A percentile compares a stretch with the other conserved stretches of the same genome.
Conservation (phyloP, 2,113 vertebrate species). For the Phaethon lepturus region DNA sequence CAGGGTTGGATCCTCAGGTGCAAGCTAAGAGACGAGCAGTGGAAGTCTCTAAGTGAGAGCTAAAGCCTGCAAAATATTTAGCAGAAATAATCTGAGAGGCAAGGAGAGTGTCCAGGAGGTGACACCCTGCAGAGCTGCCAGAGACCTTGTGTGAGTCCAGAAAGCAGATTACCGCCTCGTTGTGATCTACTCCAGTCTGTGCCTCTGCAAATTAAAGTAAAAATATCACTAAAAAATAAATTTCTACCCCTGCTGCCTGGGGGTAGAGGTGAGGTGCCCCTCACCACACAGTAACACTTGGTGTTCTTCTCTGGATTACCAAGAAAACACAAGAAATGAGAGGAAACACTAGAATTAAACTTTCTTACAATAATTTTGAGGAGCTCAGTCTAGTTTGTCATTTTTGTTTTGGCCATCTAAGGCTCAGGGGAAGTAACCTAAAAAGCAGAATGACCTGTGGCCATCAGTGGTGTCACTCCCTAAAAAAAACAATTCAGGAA, state of each 20-base stretch:
- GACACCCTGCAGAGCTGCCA: background rate
- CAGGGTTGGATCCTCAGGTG: background rate
- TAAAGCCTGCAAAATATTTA: background rate
- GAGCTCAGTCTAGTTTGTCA: background rate
- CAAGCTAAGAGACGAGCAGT: background rate
- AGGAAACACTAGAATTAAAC: background rate
- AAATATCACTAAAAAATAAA: background rate
- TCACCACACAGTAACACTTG: background rate
- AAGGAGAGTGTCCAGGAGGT: background rate
- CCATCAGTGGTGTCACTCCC: background rate
- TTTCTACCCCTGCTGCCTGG: background rate
- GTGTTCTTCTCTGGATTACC: background rate
- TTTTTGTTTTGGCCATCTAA: background rate
- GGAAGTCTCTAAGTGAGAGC: background rate
- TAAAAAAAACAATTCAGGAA: background rate
- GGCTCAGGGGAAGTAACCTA: accelerated
- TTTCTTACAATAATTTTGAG: background rate
- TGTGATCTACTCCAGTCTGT: background rate
- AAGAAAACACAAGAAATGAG: background rate
- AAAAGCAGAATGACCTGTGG: background rate
- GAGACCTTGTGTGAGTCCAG: background rate
- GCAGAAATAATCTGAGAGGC: background rate
- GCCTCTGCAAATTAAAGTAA: background rate
- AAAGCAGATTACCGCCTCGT: background rate
- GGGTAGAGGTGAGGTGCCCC: background rate